phyloP scores from a whole-genome alignment of 2,888 invertebrate species.

The Lasioglossum marginatum region DNA sequence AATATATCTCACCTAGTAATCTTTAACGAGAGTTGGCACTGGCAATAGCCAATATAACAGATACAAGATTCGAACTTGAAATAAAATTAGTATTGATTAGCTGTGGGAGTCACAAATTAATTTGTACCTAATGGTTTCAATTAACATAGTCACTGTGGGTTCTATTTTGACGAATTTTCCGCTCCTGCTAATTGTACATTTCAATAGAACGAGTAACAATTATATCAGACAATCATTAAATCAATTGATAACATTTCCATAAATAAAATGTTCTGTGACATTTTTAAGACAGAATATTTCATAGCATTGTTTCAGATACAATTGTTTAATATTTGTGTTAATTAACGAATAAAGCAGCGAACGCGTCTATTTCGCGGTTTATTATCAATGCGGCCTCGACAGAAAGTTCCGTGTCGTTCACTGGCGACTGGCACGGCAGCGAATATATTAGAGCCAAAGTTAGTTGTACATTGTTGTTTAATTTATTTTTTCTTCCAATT shows the following conservation, averaged over 20 bases:
- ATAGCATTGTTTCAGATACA: not conserved
- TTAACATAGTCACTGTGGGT: not conserved
- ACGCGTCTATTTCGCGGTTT: not conserved
- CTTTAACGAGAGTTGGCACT: not conserved
- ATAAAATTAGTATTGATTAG: not conserved
- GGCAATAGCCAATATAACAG: not conserved
- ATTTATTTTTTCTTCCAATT: constrained; percentile 3
- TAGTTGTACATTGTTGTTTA: not conserved
- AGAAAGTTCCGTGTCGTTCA: not conserved
- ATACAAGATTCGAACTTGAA: not conserved
- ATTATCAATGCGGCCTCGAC: not conserved
- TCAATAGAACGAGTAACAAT: not conserved
- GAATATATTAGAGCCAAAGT: not conserved
- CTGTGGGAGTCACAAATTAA: not conserved
- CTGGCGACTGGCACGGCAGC: not conserved
- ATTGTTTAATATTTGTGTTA: not conserved
- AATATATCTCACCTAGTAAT: not conserved
- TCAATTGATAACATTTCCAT: not conserved
- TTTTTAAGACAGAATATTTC: not conserved
- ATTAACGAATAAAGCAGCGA: not conserved
- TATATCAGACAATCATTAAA: not conserved
- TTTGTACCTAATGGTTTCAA: not conserved
- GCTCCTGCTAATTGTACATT: not conserved
- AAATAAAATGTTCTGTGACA: not conserved
- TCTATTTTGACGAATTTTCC: not conserved